Percentiles rank a stretch among this genome's conserved stretches.
These are phyloP conservation scores for Eubucco bourcierii DNA, from an alignment of 2,113 vertebrate species.

Conservation along the genomic window DNA sequence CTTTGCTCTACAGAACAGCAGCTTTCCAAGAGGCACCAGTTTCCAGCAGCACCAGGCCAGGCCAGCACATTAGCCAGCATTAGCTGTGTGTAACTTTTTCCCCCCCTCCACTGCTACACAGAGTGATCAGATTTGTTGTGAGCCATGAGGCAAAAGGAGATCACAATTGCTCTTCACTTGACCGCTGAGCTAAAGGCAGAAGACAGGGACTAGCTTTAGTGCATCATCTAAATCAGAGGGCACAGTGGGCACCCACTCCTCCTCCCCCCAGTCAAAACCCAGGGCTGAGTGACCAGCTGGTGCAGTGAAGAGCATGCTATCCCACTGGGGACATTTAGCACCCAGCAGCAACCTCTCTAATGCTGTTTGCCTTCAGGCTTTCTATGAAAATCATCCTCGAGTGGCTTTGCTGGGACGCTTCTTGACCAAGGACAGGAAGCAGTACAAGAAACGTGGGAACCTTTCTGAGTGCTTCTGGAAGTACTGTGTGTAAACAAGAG, in stretches of 20 bases:
- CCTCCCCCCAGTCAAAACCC: background rate
- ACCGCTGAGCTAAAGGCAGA: background rate
- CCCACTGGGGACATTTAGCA: background rate
- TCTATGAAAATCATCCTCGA: conserved; percentile 41
- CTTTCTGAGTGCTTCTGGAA: conserved; percentile 81
- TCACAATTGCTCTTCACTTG: background rate
- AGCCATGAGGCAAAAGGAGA: background rate
- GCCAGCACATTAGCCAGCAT: background rate
- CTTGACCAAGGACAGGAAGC: conserved; percentile 63
- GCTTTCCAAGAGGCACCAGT: background rate
- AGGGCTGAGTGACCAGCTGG: background rate
- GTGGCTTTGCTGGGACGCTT: conserved; percentile 56
- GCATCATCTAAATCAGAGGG: background rate
- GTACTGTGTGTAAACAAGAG: conserved; percentile 72
- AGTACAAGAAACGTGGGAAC: conserved; percentile 61
- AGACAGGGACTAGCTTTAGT: background rate
- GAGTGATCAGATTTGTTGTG: background rate
- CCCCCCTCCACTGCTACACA: background rate
- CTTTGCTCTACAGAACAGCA: rapidly evolving
- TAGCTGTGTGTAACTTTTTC: too few species aligned
- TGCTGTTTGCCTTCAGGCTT: conserved; percentile 31
- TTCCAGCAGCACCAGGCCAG: background rate
- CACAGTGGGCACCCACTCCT: background rate
- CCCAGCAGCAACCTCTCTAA: background rate
- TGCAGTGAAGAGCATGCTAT: background rate